Conservation (phyloP, 2,888 invertebrate species). For the Scaptomyza flava region DNA sequence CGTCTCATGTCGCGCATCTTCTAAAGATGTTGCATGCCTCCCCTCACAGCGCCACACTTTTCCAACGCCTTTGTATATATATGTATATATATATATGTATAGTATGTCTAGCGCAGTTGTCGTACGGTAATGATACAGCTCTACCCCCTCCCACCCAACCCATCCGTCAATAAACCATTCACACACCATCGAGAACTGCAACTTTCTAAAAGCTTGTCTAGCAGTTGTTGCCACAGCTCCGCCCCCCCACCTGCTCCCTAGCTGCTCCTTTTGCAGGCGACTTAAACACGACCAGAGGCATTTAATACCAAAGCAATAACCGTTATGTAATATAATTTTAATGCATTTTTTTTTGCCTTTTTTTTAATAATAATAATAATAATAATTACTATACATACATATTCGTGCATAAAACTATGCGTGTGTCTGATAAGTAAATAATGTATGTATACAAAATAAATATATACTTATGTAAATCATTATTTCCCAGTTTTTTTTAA, state of each 20-base stretch:
- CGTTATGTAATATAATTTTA: constrained; percentile 80
- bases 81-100: constrained; percentile 25
- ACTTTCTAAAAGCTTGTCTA: constrained; percentile 52
- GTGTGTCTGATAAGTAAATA: constrained; percentile 36
- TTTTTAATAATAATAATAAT: constrained; percentile 28
- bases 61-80: constrained; percentile 38
- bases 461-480: constrained; percentile 16
- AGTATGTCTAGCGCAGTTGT: constrained; percentile 25
- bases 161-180: neutral
- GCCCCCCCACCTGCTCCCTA: neutral
- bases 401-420: constrained; percentile 15
- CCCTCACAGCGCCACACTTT: neutral
- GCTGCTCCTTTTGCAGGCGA: constrained; percentile 63
- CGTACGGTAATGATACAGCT: constrained; percentile 21
- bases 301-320: constrained; percentile 84
- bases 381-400: neutral
- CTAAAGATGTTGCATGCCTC: constrained; percentile 69
- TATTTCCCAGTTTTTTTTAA: constrained; percentile 23
- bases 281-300: constrained; percentile 81
- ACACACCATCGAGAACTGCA: constrained; percentile 20
- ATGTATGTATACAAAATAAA: constrained; percentile 16
- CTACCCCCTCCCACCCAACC: neutral
- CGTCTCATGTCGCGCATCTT: constrained; percentile 84
- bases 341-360: constrained; percentile 56
- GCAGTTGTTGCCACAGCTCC: constrained; percentile 16